phyloP scores from a whole-genome alignment of 2,797 vertebrate genomes.

The Poecile montanus region DNA sequence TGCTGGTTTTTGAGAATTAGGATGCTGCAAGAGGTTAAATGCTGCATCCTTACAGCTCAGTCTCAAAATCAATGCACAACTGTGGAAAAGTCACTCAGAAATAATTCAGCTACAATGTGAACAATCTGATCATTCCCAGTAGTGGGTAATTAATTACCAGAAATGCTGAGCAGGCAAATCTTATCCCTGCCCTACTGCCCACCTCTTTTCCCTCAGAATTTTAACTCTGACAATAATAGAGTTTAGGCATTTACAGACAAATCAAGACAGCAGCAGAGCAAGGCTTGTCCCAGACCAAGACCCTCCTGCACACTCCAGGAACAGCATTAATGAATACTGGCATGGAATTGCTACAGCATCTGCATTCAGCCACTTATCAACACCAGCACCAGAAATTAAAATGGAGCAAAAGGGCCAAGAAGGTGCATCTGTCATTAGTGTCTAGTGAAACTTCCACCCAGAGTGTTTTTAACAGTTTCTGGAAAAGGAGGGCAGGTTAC shows the following conservation, averaged over 20 bases:
- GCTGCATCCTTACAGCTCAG: not conserved
- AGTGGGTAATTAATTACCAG: not conserved
- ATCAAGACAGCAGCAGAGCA: slow-evolving; percentile 18
- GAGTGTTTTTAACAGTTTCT: not conserved
- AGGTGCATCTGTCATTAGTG: not conserved
- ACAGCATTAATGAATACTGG: slow-evolving; percentile 19
- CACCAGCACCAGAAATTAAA: not conserved
- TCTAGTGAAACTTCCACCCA: not conserved
- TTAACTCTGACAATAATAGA: not conserved
- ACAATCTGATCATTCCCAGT: not conserved
- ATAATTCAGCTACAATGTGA: not conserved
- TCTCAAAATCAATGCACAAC: not conserved
- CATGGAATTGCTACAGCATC: not conserved
- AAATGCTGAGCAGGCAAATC: not conserved
- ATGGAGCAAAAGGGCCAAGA: not conserved
- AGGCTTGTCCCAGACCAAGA: not conserved
- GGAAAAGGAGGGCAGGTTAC: not conserved
- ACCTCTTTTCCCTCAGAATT: not conserved
- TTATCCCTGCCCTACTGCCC: not conserved
- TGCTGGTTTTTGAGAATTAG: not conserved
- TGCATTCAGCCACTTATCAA: not conserved
- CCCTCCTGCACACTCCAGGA: not conserved
- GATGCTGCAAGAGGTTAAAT: not conserved
- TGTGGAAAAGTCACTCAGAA: not conserved
- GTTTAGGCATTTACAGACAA: not conserved